Base-by-base conservation (phyloP, 2,797 vertebrate species). In the Odontamblyopus rebecca region DNA sequence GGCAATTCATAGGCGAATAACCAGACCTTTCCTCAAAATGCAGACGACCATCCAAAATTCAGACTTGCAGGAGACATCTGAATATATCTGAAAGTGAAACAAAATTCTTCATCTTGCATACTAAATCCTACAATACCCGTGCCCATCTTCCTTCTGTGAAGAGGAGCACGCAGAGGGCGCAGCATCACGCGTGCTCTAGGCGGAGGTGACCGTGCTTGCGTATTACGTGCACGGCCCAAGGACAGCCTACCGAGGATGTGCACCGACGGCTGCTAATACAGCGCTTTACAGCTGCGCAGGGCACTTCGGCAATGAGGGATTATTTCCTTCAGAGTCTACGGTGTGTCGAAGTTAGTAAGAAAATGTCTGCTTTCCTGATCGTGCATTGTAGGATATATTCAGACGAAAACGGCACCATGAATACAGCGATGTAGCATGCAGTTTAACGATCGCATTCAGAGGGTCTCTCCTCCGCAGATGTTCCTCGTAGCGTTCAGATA, bases 121-220 rank as follows among this genome's bases (percentile, higher is more conserved):
- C 13, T 48, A 48, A 48, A 16, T 48, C 13, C 3, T 48, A 5
- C 9, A 26, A 56, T 56, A 12, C 23, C 23, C n/a, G n/a, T 30
- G 13, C 11, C 4, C 27, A 11, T 29, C 57, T 59, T 29, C 2
- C 1, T 13, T 59, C 0, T 27, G 44, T 48, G 5, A 48, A 6
- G 19, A 18, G 48, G 54, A 76, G 80, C 63, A 9, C 32, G 71
- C 62, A 69, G 66, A 2, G 57, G 29, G 3, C 19, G 60, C 6
- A 57, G 18, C 13, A 11, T 18, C 16, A 48, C 44, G 74, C 23
- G 59, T 48, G 44, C 0, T 7, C 60, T 23, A 64, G 69, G 84
- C 89, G 88, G 91, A 91, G 88, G 85, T 92, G 91, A 91, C 92
- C 85, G 32, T 4, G 12, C 56, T 64, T 83, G 73, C 70, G 84